A percentile compares a stretch with the other conserved stretches of the same genome.
phyloP scores from a whole-genome alignment of 2,797 vertebrate genomes.

The Gephyroberyx darwinii region DNA sequence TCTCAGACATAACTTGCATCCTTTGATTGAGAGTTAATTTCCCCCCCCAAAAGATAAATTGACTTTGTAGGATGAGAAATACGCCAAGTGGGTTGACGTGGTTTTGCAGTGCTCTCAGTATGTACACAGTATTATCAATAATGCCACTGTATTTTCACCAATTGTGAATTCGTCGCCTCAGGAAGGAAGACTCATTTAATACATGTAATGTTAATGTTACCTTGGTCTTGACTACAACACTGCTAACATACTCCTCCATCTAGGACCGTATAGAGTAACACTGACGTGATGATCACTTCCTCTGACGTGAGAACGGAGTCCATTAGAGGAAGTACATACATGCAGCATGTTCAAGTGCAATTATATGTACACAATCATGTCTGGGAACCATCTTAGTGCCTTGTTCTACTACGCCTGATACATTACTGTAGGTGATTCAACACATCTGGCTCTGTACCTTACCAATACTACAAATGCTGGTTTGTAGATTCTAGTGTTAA shows the following conservation, averaged over 20 bases:
- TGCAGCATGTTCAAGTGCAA: slow-evolving; percentile 54
- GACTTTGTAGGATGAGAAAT: too few species aligned
- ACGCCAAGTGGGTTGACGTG: too few species aligned
- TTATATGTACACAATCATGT: slow-evolving; percentile 15
- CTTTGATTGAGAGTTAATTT: neutral
- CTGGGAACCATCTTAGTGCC: neutral
- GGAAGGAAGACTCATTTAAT: too few species aligned
- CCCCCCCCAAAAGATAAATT: neutral
- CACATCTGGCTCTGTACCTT: slow-evolving; percentile 7
- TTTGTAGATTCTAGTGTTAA: slow-evolving; percentile 2
- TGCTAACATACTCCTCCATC: neutral
- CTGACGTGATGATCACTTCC: slow-evolving; percentile 1
- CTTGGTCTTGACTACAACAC: slow-evolving; percentile 1
- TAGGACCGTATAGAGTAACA: neutral
- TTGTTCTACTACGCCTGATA: neutral
- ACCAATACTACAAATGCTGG: slow-evolving; percentile 10
- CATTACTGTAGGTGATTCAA: neutral
- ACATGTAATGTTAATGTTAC: too few species aligned
- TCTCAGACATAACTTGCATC: neutral
- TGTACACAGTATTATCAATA: too few species aligned
- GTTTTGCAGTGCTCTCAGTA: too few species aligned
- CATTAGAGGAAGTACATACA: slow-evolving; percentile 13
- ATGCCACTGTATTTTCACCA: too few species aligned
- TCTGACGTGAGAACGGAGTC: slow-evolving; percentile 30
- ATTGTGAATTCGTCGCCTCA: too few species aligned